Evolutionary conservation across 2,888 invertebrate species (phyloP), one percentile per base, ranked within the genome.

Genomic region (Phengaris alcon): DNA sequence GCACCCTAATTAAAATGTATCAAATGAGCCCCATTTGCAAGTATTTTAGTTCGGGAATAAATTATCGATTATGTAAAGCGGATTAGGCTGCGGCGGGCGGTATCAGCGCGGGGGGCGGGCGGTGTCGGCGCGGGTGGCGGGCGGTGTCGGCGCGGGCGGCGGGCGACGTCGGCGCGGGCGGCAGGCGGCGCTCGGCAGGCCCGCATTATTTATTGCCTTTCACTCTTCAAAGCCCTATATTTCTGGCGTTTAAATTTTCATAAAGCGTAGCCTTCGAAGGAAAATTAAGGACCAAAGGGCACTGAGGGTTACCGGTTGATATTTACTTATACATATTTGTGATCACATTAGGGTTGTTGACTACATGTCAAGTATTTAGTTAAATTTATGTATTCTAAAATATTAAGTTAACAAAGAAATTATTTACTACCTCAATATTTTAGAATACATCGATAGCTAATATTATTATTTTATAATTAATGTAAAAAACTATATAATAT

Each of bases 141-240:
- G 4, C 46, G 46, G 48, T n/a, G 64, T 35, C 35, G 35, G 35
- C 12, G 64, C 64, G 64, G 22, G 22, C 6, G 35, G 64, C 35
- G 64, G 35, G 4, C 46, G 46, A 6, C 5, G 64, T 35, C 35
- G 35, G 35, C 12, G 64, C 64, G 64, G 22, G 22, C 6, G 35
- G 64, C 35, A 35, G 35, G 4, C 46, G 46, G 48, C 35, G 64
- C 35, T 48, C 35, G 22, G 22, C 6, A 10, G 22, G 35, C 68
- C 69, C 51, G 70, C 70, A 70, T 70, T 70, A 70, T 70, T 70
- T 51, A 70, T 70, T 52, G 51, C 15, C 51, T 70, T 48, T 70
- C 70, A 70, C 70, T 70, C 70, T 15, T 35, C 51, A 5, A 15
- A 22, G 35, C 15, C 51, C 51, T 51, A 22, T 52, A 70, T 70